Evolutionary conservation across 2,113 vertebrate species (phyloP).

Genomic region (Marcusenius ussheri): DNA sequence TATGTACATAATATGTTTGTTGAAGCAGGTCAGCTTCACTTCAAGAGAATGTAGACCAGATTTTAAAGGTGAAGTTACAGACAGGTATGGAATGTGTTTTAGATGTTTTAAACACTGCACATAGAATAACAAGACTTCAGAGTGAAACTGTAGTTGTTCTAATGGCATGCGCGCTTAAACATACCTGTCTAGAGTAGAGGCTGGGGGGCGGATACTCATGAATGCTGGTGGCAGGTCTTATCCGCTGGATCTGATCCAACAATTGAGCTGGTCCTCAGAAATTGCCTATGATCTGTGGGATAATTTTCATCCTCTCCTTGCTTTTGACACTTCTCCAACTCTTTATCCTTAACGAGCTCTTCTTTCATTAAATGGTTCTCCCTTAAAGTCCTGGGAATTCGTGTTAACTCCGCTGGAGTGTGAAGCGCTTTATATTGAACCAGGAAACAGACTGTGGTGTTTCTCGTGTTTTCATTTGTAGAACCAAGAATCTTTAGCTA

Average conservation of each 20-base stretch:
- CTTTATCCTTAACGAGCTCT: neutral
- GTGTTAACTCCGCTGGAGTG: neutral
- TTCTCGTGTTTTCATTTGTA: neutral
- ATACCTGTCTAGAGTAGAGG: conserved; percentile 68
- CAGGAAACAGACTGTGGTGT: neutral
- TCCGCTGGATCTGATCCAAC: neutral
- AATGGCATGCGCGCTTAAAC: neutral
- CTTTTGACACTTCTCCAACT: neutral
- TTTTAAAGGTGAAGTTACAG: neutral
- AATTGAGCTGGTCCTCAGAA: neutral
- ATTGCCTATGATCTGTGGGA: neutral
- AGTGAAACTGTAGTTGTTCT: neutral
- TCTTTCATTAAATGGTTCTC: neutral
- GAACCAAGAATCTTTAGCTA: neutral
- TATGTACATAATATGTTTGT: neutral
- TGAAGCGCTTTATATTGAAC: neutral
- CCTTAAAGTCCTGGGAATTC: neutral
- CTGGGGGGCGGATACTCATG: conserved; percentile 62
- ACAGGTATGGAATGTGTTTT: neutral
- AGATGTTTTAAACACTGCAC: neutral
- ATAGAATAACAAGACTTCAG: neutral
- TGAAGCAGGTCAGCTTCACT: neutral
- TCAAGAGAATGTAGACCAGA: neutral
- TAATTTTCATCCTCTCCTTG: neutral
- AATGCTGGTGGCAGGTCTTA: conserved; percentile 33